Conservation (phyloP, 2,797 vertebrate species). For the Anolis apletophallus region DNA sequence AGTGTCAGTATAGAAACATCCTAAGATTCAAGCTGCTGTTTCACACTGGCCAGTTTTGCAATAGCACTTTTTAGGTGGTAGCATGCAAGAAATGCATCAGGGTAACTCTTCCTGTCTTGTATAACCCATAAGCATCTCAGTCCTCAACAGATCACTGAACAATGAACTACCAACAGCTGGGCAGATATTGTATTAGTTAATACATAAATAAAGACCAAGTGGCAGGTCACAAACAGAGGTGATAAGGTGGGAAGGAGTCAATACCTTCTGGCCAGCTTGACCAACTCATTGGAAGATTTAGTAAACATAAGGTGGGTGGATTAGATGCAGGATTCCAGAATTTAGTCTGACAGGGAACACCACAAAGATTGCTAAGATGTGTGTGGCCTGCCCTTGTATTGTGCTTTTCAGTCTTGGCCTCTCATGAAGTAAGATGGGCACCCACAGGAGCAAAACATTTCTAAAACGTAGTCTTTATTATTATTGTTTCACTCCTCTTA, state of each 20-base stretch:
- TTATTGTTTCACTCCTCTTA: not conserved
- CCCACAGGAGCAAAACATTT: constrained; percentile 62
- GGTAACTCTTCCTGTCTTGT: not conserved
- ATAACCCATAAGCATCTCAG: not conserved
- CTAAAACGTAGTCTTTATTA: constrained; percentile 21
- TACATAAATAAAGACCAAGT: too few species aligned
- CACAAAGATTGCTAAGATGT: not conserved
- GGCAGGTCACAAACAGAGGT: not conserved
- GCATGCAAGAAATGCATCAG: not conserved
- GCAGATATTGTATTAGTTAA: too few species aligned
- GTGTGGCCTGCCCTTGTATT: not conserved
- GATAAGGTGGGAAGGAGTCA: not conserved
- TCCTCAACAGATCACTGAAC: not conserved
- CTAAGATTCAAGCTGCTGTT: not conserved
- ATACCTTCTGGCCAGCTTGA: not conserved
- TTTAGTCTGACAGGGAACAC: not conserved
- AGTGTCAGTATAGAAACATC: too few species aligned
- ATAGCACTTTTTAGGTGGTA: not conserved
- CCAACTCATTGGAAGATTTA: not conserved
- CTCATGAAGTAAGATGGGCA: constrained; percentile 48
- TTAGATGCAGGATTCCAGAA: not conserved
- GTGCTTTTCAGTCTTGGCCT: not conserved
- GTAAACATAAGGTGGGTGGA: too few species aligned
- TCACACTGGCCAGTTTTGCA: not conserved
- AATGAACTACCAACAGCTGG: not conserved